Evolutionary conservation across 2,797 vertebrate genomes (phyloP).

Genomic region (Gallirallus australis): DNA sequence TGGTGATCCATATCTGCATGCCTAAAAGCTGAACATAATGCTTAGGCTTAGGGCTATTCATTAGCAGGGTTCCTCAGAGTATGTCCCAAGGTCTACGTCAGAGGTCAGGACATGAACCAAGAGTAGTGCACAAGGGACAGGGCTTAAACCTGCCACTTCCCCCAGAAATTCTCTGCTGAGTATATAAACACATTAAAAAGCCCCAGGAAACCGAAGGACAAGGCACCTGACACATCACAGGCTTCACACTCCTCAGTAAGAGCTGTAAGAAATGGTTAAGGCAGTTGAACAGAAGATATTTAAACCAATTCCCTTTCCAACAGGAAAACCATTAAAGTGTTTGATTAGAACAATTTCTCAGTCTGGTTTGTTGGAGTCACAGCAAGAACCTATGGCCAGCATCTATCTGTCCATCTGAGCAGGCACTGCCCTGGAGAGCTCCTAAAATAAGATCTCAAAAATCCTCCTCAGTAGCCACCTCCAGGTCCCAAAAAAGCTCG

Average conservation of each 20-base stretch:
- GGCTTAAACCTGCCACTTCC: accelerated
- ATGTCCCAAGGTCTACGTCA: accelerated
- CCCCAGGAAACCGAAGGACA: neutral
- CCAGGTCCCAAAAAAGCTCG: neutral
- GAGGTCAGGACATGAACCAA: neutral
- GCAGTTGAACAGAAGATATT: neutral
- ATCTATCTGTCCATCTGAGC: neutral
- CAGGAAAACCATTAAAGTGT: neutral
- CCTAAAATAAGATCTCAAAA: neutral
- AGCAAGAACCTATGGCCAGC: neutral
- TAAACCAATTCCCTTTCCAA: neutral
- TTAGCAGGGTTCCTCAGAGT: neutral
- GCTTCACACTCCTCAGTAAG: neutral
- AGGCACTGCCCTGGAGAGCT: neutral
- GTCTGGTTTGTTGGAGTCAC: neutral
- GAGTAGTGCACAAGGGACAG: neutral
- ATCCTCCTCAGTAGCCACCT: neutral
- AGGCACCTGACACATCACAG: neutral
- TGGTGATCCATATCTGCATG: neutral
- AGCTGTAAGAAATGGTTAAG: neutral
- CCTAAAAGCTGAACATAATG: neutral
- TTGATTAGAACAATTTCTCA: neutral
- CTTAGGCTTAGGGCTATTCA: neutral
- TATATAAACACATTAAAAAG: neutral
- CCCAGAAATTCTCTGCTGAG: neutral